These are phyloP conservation scores for Euplagia quadripunctaria DNA, from an alignment of 2,888 invertebrate species.

Conservation along the genomic window DNA sequence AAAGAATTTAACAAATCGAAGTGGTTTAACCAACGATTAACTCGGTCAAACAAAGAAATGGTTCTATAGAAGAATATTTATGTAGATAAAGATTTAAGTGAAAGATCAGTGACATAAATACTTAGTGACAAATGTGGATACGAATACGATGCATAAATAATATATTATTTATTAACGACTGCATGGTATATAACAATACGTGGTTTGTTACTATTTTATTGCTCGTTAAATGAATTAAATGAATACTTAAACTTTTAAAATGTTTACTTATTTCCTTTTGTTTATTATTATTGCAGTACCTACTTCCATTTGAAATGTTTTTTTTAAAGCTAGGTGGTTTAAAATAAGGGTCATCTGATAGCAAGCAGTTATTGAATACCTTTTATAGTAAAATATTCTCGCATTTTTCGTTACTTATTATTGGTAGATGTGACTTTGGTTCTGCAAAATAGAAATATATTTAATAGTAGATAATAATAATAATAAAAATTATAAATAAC, in stretches of 20 bases:
- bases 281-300: not conserved
- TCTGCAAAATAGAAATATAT: too few species aligned
- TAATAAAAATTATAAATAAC: too few species aligned
- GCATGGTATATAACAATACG: not conserved
- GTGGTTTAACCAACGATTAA: too few species aligned
- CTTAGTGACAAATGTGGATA: not conserved
- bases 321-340: not conserved
- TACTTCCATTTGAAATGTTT: not conserved
- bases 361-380: not conserved
- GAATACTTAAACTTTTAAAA: not conserved
- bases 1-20: too few species aligned
- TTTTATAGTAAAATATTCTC: too few species aligned
- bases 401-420: too few species aligned
- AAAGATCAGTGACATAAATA: too few species aligned
- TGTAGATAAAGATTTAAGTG: too few species aligned
- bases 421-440: too few species aligned
- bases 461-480: too few species aligned
- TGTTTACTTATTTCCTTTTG: not conserved
- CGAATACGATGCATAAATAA: not conserved
- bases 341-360: not conserved
- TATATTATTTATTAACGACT: slow-evolving; percentile 2
- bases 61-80: too few species aligned
- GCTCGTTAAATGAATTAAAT: not conserved
- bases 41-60: too few species aligned
- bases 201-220: not conserved